Base-by-base conservation (phyloP, 2,888 invertebrate species). In the Mesorhabditis spiculigera region DNA sequence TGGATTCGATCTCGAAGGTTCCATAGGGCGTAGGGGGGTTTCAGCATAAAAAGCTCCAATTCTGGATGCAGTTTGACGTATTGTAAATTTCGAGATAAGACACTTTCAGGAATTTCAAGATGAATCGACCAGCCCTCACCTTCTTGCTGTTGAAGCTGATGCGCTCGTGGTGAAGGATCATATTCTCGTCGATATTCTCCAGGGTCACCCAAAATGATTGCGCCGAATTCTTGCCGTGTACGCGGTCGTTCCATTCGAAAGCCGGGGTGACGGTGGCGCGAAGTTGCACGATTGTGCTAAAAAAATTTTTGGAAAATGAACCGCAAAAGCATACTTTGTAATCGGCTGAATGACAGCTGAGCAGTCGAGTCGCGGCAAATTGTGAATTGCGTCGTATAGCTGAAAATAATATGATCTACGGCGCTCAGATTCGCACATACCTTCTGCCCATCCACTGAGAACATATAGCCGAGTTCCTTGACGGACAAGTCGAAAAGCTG, bases 141-240 rank as follows among this genome's bases (percentile, higher is more conserved):
- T 92, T 92, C 88, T 91, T 92, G 86, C 91, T 92, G 58, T 91
- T 91, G 45, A 95, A 88, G 41, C 92, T 90, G 86, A 96, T 93
- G 83, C 93, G 92, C 86, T 99, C 98, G 69, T 93, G 92, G 87
- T 99, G 97, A 87, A 97, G 95, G 87, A 98, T 95, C 78, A 91
- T 91, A 86, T 96, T 94, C 67, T 91, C 92, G 62, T 93, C 93
- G 0, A 95, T 93, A 88, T 98, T 96, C 87, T 97, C 96, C 45
- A 99, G 92, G 94, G 97, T 96, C 72, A 98, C 90, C 93, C 95
- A 97, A 87, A 95, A 99, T 0, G 93, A 91, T 87, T 96, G 94
- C 0, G 0, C 91, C 91, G 41, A 86, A 91, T 91, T 0, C 86
- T 91, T 92, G 0, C 95, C 93, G 85, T 96, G 95, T 65, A 94